phyloP scores from a whole-genome alignment of 2,888 invertebrate genomes.

The Tenodera sinensis region DNA sequence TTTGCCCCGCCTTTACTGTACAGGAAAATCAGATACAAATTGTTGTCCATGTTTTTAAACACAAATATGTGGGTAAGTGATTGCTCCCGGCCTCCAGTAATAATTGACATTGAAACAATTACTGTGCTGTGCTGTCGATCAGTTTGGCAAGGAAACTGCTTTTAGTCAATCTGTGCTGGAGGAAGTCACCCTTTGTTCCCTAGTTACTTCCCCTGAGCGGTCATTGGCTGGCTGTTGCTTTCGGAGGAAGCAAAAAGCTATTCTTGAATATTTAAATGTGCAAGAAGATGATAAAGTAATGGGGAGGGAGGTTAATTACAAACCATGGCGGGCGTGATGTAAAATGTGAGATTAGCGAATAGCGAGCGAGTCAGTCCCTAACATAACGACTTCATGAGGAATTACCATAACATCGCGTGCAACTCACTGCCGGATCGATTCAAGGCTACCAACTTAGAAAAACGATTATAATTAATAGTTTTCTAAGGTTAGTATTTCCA shows the following conservation, averaged over 20 bases:
- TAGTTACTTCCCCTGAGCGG: not conserved
- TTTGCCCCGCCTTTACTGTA: too few species aligned
- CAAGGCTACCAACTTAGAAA: not conserved
- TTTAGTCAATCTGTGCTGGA: too few species aligned
- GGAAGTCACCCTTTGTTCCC: not conserved
- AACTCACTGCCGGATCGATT: not conserved
- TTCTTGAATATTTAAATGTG: not conserved
- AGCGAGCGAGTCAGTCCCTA: not conserved
- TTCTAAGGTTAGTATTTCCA: not conserved
- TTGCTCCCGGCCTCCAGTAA: too few species aligned
- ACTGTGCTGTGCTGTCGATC: too few species aligned
- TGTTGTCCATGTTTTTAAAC: too few species aligned
- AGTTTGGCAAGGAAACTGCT: too few species aligned
- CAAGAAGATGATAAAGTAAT: not conserved
- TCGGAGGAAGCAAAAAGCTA: not conserved
- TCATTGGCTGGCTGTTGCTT: not conserved
- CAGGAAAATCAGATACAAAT: too few species aligned
- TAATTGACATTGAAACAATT: too few species aligned
- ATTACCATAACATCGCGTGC: not conserved
- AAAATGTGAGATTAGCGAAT: not conserved
- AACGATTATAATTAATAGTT: not conserved
- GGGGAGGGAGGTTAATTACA: not conserved
- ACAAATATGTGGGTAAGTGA: too few species aligned
- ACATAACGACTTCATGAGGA: not conserved
- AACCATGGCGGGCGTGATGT: not conserved